Base-by-base conservation (phyloP, 1,140 invertebrate genomes). In the Drosophila takahashii region DNA sequence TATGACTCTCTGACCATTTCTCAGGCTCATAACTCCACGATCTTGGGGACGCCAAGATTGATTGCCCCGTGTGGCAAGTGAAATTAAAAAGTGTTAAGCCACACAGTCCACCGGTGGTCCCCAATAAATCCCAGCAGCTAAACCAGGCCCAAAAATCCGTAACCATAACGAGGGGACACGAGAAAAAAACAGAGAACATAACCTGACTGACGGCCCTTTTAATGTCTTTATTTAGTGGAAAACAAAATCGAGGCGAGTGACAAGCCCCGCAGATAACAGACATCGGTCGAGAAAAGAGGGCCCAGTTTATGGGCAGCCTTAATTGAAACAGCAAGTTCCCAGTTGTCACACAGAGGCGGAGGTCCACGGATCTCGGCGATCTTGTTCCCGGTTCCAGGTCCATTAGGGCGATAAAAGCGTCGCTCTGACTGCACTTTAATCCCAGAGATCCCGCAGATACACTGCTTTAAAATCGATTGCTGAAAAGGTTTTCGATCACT, bases 211-310 rank as follows among this genome's bases (percentile, higher is more conserved):
- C 83, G 83, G 83, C 83, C 72, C 77, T 87, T 87, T 87, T 87
- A 87, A 87, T 87, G 84, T 87, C 84, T 87, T 87, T 89, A 87
- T 87, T 87, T 87, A 89, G 77, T 89, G 67, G 81, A 81, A 81
- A 87, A 87, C 83, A 81, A 87, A 84, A 87, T 86, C 81, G 79
- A 69, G 71, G 53, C 83, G 78, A 87, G 79, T 86, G 81, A 87
- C 83, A 87, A 73, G 79, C 79, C 77, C 50, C 42, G 34, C 48
- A 75, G 81, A 84, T 84, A 85, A 69, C 62, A 22, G 26, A 54
- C 45, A 34, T 16, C 29, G 42, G 16, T 29, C 34, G 22, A 75
- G 60, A 45, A 58, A 67, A 58, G 44, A 58, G 44, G 58, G 54
- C 51, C 29, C 50, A 44, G 52, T 77, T 45, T 53, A 58, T 53